phyloP scores from a whole-genome alignment of 2,797 vertebrate species.

The Perdix hodgsoniae region DNA sequence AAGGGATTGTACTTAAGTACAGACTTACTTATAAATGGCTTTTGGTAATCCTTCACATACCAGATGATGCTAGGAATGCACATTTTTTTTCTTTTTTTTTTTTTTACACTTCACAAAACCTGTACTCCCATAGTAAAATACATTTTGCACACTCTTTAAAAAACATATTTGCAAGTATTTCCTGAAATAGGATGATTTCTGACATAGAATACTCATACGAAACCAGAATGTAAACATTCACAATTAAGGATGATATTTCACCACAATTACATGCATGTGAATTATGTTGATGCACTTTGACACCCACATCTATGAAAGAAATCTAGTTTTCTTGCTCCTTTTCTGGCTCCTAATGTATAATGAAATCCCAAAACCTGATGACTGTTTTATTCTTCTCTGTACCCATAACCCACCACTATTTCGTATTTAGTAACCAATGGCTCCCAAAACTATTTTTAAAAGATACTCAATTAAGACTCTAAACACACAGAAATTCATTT shows the following conservation, averaged over 20 bases:
- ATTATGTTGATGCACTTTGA: neutral
- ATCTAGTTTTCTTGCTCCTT: fast-evolving
- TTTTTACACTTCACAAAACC: neutral
- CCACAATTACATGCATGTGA: neutral
- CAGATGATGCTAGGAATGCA: neutral
- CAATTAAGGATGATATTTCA: neutral
- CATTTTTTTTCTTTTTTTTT: neutral
- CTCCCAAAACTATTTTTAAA: neutral
- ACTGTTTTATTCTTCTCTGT: neutral
- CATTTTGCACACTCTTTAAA: neutral
- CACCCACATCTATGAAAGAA: neutral
- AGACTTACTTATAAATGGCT: neutral
- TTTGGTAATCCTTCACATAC: neutral
- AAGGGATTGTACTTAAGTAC: neutral
- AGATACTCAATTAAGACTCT: neutral
- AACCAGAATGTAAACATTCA: neutral
- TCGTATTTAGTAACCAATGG: neutral
- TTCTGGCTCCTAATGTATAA: neutral
- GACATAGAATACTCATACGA: neutral
- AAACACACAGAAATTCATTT: neutral
- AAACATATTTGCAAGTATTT: neutral
- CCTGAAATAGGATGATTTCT: neutral
- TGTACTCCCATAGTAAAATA: neutral
- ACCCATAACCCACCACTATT: neutral
- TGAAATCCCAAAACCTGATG: neutral